These are phyloP conservation scores for Mesopsocus fuscifrons DNA, from an alignment of 2,888 invertebrate species.

Conservation along the genomic window DNA sequence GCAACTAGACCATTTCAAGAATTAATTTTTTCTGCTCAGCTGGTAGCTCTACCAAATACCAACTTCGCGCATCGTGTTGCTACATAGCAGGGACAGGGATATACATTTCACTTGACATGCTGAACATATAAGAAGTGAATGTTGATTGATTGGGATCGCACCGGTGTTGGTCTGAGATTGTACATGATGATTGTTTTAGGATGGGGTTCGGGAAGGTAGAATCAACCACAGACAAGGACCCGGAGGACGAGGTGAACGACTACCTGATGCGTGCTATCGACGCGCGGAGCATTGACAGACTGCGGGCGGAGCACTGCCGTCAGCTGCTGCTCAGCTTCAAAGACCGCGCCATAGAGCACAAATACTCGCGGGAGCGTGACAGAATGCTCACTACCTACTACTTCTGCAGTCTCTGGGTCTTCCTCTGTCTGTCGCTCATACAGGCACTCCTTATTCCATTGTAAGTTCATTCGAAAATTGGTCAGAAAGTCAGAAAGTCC, in stretches of 20 bases:
- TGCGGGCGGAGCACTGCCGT: conserved; percentile 75
- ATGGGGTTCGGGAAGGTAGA: conserved; percentile 45
- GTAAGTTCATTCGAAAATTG: conserved; percentile 30
- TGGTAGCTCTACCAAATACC: too few relatives aligned
- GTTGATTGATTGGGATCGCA: too few relatives aligned
- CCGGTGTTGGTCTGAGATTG: too few relatives aligned
- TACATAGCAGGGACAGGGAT: too few relatives aligned
- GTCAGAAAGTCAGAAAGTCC: conserved; percentile 7
- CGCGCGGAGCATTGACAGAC: conserved; percentile 77
- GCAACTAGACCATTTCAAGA: too few relatives aligned
- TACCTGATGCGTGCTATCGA: conserved; percentile 92
- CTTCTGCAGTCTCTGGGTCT: conserved; percentile 56
- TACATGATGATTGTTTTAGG: too few relatives aligned
- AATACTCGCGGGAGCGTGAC: conserved; percentile 71
- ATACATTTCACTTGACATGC: too few relatives aligned
- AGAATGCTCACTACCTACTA: conserved; percentile 74
- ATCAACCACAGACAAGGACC: conserved; percentile 49
- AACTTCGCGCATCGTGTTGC: too few relatives aligned
- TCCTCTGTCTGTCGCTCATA: conserved; percentile 44
- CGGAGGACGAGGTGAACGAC: conserved; percentile 89
- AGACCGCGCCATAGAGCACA: conserved; percentile 56
- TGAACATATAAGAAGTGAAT: too few relatives aligned
- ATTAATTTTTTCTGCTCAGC: too few relatives aligned
- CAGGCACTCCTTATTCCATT: conserved; percentile 44
- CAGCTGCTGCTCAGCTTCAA: conserved; percentile 72